These are phyloP conservation scores for Brachionichthys hirsutus DNA, from an alignment of 2,113 vertebrate genomes.

Conservation along the genomic window DNA sequence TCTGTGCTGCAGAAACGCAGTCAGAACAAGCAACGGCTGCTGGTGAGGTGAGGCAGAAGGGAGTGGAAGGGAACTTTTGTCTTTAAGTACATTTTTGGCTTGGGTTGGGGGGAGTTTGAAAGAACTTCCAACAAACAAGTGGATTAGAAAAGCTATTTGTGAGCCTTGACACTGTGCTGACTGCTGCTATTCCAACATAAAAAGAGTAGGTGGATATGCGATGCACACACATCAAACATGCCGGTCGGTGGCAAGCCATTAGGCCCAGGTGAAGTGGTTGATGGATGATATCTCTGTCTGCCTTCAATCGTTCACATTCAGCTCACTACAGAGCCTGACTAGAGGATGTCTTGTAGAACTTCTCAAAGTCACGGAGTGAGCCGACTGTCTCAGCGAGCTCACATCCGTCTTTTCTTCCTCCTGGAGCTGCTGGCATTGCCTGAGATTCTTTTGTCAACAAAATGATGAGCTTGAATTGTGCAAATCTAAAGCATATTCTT, in stretches of 20 bases:
- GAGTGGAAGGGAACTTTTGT: constrained; percentile 54
- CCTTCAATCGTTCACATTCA: constrained; percentile 55
- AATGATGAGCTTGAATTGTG: constrained; percentile 28
- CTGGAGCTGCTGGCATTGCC: neutral
- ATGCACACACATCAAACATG: constrained; percentile 61
- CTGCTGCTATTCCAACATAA: constrained; percentile 66
- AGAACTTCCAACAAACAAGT: constrained; percentile 68
- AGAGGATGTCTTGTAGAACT: constrained; percentile 56
- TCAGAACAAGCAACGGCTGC: constrained; percentile 54
- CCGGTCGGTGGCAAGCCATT: constrained; percentile 59
- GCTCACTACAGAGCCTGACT: constrained; percentile 44
- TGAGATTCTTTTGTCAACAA: constrained; percentile 23
- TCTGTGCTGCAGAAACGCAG: constrained; percentile 38
- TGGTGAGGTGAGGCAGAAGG: constrained; percentile 37
- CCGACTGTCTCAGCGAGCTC: constrained; percentile 14
- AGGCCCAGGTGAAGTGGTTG: constrained; percentile 66
- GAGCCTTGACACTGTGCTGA: constrained; percentile 58
- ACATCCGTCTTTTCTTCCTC: constrained; percentile 6
- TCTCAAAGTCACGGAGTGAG: constrained; percentile 63
- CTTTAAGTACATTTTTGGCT: constrained; percentile 75
- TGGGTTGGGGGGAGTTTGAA: constrained; percentile 58
- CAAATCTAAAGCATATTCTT: constrained; percentile 29
- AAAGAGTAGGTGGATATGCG: constrained; percentile 52
- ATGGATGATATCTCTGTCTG: constrained; percentile 65
- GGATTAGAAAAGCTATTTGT: constrained; percentile 76